Evolutionary conservation across 2,797 vertebrate genomes (phyloP).

Genomic region (Aphelocoma californica): DNA sequence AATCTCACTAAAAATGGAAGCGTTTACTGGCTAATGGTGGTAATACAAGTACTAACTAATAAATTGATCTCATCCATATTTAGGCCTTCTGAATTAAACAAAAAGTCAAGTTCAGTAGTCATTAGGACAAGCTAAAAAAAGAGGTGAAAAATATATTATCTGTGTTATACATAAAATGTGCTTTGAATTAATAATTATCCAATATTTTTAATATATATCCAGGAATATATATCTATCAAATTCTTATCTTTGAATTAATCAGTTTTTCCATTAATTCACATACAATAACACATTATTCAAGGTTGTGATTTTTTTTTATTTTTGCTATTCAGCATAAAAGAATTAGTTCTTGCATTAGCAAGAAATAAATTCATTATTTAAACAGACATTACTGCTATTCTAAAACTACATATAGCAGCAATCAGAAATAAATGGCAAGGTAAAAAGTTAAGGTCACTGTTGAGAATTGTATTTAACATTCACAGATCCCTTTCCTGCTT

Average conservation of each 20-base stretch:
- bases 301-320: fast-evolving
- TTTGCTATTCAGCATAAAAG: neutral
- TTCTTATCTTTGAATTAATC: neutral
- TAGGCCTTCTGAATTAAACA: neutral
- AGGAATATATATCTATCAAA: neutral
- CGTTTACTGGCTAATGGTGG: neutral
- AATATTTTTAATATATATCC: neutral
- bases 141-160: neutral
- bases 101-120: neutral
- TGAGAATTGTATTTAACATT: neutral
- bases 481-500: neutral
- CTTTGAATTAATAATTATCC: neutral
- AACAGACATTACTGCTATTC: neutral
- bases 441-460: neutral
- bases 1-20: neutral
- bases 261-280: neutral
- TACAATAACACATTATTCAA: neutral
- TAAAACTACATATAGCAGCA: neutral
- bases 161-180: neutral
- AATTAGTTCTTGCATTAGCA: neutral
- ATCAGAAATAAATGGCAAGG: neutral
- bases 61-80: neutral
- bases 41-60: neutral
- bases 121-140: neutral
- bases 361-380: neutral